These are phyloP conservation scores for Heliothis virescens DNA, from an alignment of 1,140 invertebrate genomes.

Conservation along the genomic window DNA sequence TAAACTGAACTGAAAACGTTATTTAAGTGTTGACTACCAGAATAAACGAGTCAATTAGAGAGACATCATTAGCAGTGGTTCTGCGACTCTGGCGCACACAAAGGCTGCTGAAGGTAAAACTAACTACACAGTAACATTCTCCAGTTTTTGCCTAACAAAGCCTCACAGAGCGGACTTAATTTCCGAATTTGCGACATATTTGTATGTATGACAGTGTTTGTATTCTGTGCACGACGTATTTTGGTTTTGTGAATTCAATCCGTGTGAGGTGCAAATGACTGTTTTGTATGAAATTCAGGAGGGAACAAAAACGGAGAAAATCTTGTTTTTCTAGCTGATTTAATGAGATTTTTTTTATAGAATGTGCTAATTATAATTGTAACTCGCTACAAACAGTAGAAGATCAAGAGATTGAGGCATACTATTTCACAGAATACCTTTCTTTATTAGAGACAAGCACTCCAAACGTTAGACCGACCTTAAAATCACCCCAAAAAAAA, in stretches of 20 bases:
- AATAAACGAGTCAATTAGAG: not conserved
- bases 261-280: constrained; percentile 36
- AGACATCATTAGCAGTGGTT: not conserved
- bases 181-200: constrained; percentile 45
- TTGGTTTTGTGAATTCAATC: constrained; percentile 45
- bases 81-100: not conserved
- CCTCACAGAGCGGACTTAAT: constrained; percentile 29
- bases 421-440: no score
- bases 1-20: not conserved
- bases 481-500: not conserved
- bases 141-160: constrained; percentile 46
- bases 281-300: constrained; percentile 21
- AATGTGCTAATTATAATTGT: not conserved
- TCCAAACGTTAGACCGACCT: not conserved
- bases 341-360: not conserved
- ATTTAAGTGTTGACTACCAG: not conserved
- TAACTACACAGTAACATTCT: constrained; percentile 20
- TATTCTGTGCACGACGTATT: constrained; percentile 43
- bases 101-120: constrained; percentile 29
- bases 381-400: no score
- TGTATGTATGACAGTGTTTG: constrained; percentile 45
- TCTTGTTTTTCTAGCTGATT: not conserved
- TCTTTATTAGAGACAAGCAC: no score
- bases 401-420: no score
- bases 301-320: constrained; percentile 8